These are phyloP conservation scores for Lagorchestes hirsutus DNA, from an alignment of 2,797 vertebrate species.

Conservation along the genomic window DNA sequence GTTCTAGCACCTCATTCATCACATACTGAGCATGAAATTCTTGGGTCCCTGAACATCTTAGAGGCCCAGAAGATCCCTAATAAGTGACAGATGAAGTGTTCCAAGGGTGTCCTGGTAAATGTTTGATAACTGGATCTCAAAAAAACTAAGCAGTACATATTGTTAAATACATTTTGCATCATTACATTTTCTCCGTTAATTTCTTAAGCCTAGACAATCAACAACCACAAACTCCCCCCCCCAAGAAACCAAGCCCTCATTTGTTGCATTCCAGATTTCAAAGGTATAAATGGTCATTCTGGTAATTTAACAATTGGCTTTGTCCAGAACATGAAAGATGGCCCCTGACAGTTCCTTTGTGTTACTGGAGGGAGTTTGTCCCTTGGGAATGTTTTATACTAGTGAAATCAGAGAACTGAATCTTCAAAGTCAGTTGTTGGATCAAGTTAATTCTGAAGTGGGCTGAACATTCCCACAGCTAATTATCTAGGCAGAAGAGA, in stretches of 20 bases:
- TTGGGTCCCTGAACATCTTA: neutral
- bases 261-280: too few species aligned
- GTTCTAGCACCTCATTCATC: neutral
- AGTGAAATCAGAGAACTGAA: neutral
- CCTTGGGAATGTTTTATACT: neutral
- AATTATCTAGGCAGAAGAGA: neutral
- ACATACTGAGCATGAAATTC: neutral
- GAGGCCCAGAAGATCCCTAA: neutral
- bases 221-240: neutral
- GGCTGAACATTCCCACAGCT: neutral
- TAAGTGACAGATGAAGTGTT: neutral
- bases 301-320: too few species aligned
- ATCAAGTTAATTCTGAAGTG: neutral
- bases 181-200: neutral
- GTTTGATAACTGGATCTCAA: neutral
- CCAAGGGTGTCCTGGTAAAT: neutral
- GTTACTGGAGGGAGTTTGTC: neutral
- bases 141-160: neutral
- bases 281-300: too few species aligned
- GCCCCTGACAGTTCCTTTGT: neutral
- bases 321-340: too few species aligned
- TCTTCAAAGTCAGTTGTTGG: neutral
- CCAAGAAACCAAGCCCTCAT: neutral
- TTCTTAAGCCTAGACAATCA: neutral
- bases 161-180: neutral